Conservation (phyloP, 2,888 invertebrate species). For the Acholoe squamosa region DNA sequence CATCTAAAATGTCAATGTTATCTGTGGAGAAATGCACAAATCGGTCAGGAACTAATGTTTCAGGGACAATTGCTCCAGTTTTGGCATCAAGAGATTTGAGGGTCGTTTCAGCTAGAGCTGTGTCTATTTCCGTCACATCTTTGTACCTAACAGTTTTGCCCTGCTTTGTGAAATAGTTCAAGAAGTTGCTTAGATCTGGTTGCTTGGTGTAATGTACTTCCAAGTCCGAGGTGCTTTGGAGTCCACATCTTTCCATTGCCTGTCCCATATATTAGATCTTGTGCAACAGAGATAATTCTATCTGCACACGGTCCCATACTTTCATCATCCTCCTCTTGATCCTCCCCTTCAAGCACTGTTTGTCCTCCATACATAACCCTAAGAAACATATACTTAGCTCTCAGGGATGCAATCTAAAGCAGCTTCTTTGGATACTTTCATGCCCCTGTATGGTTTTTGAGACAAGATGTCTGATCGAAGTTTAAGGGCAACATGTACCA, state of each 20-base stretch:
- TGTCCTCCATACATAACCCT: too few species aligned
- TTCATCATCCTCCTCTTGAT: too few species aligned
- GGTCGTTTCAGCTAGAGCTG: too few species aligned
- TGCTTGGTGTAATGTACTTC: conserved; percentile 29
- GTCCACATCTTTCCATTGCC: conserved; percentile 28
- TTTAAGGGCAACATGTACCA: neutral
- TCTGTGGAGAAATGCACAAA: conserved; percentile 50
- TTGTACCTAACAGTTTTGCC: neutral
- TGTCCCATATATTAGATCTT: conserved; percentile 10
- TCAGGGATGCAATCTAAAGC: too few species aligned
- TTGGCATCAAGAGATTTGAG: neutral
- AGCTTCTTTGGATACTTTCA: too few species aligned
- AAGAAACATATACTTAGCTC: too few species aligned
- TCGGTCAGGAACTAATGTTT: neutral
- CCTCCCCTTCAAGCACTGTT: too few species aligned
- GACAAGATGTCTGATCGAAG: neutral
- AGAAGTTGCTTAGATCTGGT: conserved; percentile 18
- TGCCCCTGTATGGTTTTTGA: too few species aligned
- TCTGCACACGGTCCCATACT: too few species aligned
- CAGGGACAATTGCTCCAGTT: conserved; percentile 17
- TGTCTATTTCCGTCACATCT: too few species aligned
- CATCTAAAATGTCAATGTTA: conserved; percentile 49
- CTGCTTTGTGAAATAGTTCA: conserved; percentile 22
- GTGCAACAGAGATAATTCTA: neutral
- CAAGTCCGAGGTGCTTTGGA: conserved; percentile 47